Evolutionary conservation across 2,888 invertebrate genomes (phyloP).

Genomic region (Pollenia labialis): DNA sequence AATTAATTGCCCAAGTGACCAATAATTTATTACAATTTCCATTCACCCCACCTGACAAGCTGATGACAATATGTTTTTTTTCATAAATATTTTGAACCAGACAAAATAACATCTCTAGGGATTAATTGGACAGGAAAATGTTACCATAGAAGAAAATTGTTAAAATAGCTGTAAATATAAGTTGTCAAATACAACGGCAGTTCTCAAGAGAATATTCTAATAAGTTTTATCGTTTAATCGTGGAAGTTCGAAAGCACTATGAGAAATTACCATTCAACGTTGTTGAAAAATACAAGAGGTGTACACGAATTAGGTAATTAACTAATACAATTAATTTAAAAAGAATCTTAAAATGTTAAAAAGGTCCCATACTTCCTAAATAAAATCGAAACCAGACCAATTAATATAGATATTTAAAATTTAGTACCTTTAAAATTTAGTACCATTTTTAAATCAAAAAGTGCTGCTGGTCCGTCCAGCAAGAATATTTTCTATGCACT

Average conservation of each 20-base stretch:
- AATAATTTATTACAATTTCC: slow-evolving; percentile 43
- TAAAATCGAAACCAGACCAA: too few species aligned
- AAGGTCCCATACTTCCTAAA: too few species aligned
- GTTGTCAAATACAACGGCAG: not conserved
- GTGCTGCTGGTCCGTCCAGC: too few species aligned
- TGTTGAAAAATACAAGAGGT: not conserved
- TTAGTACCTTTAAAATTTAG: too few species aligned
- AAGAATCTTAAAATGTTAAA: too few species aligned
- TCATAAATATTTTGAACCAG: slow-evolving; percentile 50
- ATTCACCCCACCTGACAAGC: not conserved
- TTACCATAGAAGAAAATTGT: slow-evolving; percentile 8
- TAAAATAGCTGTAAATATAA: slow-evolving; percentile 5
- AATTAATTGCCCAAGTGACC: slow-evolving; percentile 59
- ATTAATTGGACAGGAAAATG: slow-evolving; percentile 51
- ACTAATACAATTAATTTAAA: too few species aligned
- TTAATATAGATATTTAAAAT: too few species aligned
- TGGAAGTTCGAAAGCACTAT: not conserved
- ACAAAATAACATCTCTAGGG: slow-evolving; percentile 63
- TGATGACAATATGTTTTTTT: slow-evolving; percentile 43
- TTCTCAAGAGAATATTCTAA: slow-evolving; percentile 33
- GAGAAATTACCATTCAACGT: not conserved
- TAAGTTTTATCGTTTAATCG: slow-evolving; percentile 7
- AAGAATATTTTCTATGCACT: too few species aligned
- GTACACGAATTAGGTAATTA: not conserved
- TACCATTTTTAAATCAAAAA: too few species aligned